phyloP scores from a whole-genome alignment of 2,113 vertebrate genomes.

The Orycteropus afer region DNA sequence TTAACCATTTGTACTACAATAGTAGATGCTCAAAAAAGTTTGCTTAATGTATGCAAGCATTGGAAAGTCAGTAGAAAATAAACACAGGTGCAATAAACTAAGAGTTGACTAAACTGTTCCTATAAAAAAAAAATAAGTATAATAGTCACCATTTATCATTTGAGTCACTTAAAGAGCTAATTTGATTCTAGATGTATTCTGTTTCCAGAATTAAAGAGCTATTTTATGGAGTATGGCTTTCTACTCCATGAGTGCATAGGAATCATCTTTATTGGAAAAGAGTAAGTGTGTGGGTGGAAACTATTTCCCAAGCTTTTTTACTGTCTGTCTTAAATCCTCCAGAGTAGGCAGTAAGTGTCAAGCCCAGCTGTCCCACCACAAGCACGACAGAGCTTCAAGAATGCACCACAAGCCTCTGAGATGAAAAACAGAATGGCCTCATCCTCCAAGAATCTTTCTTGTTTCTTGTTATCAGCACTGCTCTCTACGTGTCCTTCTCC shows the following conservation, averaged over 20 bases:
- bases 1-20: neutral
- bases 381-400: neutral
- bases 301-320: neutral
- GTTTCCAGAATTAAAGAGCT: conserved; percentile 33
- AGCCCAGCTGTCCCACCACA: rapidly evolving
- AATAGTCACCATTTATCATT: neutral
- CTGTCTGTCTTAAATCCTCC: neutral
- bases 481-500: rapidly evolving
- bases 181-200: neutral
- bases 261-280: neutral
- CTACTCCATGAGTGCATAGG: neutral
- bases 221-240: neutral
- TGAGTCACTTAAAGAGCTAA: neutral
- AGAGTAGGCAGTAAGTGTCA: rapidly evolving
- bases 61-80: conserved; percentile 23
- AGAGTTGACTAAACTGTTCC: neutral
- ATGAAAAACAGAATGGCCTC: neutral
- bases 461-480: neutral
- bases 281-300: no score
- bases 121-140: conserved; percentile 25
- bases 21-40: neutral
- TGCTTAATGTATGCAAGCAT: neutral
- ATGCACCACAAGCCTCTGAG: neutral
- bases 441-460: neutral
- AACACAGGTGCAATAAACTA: neutral